phyloP scores from a whole-genome alignment of 2,888 invertebrate genomes.

The Lepidonotus clava region DNA sequence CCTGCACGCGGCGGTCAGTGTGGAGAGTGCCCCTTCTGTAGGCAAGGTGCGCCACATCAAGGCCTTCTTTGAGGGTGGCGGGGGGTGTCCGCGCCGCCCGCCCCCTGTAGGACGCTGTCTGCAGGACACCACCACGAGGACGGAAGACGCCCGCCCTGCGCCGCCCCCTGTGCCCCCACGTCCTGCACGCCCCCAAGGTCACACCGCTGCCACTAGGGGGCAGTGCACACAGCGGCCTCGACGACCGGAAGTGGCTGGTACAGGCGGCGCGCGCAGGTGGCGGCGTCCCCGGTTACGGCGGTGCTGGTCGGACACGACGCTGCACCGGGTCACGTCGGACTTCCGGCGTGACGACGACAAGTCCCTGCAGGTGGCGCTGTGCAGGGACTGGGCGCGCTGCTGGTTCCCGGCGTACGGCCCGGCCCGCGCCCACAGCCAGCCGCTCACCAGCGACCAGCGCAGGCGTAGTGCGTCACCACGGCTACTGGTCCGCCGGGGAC shows the following conservation, averaged over 20 bases:
- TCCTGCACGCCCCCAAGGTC: background rate
- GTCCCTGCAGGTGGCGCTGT: background rate
- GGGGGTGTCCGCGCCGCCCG: too few species aligned
- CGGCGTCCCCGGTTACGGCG: slow-evolving; percentile 1
- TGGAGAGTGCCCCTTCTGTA: slow-evolving; percentile 35
- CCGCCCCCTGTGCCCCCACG: background rate
- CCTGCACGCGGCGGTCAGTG: background rate
- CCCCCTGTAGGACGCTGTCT: too few species aligned
- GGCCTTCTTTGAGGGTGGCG: slow-evolving; percentile 55
- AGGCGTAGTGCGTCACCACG: slow-evolving; percentile 13
- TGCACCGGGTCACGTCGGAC: slow-evolving; percentile 18
- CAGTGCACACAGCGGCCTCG: background rate
- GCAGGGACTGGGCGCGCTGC: slow-evolving; percentile 16
- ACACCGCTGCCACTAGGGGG: background rate
- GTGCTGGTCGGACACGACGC: slow-evolving; percentile 16
- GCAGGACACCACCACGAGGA: background rate
- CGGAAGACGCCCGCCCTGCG: background rate
- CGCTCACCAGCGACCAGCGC: background rate
- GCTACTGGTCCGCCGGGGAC: background rate
- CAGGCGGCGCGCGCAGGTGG: background rate
- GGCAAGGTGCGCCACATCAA: slow-evolving; percentile 53
- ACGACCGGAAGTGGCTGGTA: background rate
- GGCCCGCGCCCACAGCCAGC: background rate
- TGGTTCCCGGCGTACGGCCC: background rate
- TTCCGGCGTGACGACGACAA: slow-evolving; percentile 7